phyloP scores from a whole-genome alignment of 2,888 invertebrate genomes.

The Mantis religiosa region DNA sequence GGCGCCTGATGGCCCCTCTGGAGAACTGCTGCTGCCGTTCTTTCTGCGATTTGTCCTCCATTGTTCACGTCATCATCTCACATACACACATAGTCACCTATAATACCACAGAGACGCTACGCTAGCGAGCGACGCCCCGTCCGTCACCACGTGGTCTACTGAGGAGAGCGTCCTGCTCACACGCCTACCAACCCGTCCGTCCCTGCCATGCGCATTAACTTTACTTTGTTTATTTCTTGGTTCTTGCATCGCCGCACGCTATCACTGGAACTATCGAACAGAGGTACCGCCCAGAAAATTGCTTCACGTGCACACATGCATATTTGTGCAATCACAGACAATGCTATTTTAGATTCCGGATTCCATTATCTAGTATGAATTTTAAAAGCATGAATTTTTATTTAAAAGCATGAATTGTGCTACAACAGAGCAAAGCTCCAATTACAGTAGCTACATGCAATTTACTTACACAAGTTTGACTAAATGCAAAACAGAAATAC shows the following conservation, averaged over 20 bases:
- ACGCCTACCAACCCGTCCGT: not conserved
- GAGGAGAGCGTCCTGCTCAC: not conserved
- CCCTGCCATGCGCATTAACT: not conserved
- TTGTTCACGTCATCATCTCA: not conserved
- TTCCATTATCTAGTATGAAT: too few relatives aligned
- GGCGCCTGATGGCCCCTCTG: slow-evolving; percentile 2
- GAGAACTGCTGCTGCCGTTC: not conserved
- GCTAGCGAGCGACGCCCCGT: not conserved
- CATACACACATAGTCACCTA: not conserved
- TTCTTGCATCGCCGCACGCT: not conserved
- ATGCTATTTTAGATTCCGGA: too few relatives aligned
- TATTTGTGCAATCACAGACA: too few relatives aligned
- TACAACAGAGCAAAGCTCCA: too few relatives aligned
- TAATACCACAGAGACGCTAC: not conserved
- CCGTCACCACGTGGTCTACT: not conserved
- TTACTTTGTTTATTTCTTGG: not conserved
- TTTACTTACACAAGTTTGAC: too few relatives aligned
- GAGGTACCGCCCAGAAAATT: not conserved
- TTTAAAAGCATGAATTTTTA: too few relatives aligned
- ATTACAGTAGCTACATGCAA: too few relatives aligned
- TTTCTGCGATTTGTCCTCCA: not conserved
- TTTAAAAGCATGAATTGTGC: too few relatives aligned
- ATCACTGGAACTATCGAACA: not conserved
- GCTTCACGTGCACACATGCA: not conserved
- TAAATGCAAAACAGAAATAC: too few relatives aligned